Conservation (phyloP, 2,797 vertebrate genomes). For the Iguana delicatissima region DNA sequence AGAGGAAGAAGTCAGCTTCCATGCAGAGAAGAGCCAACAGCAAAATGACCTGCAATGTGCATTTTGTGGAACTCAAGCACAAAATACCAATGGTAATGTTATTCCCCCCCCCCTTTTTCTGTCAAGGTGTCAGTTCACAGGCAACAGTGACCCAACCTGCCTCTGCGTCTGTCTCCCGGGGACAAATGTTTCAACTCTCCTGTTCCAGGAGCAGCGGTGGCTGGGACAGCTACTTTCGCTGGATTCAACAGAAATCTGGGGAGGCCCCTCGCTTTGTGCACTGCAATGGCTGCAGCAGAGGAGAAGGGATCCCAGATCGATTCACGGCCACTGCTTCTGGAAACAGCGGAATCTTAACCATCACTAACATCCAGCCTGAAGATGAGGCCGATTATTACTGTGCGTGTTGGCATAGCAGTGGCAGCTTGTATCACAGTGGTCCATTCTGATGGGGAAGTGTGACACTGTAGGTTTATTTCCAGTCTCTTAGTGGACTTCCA, state of each 20-base stretch:
- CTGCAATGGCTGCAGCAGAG: fast-evolving
- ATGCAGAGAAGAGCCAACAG: not conserved
- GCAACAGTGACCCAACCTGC: not conserved
- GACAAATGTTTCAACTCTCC: not conserved
- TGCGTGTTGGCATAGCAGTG: not conserved
- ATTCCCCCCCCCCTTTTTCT: not conserved
- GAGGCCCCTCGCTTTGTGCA: not conserved
- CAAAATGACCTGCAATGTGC: no score
- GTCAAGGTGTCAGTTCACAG: not conserved
- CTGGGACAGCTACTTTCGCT: not conserved
- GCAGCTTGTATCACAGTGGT: fast-evolving
- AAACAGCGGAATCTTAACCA: not conserved
- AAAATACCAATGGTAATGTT: fast-evolving
- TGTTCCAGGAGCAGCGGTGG: not conserved
- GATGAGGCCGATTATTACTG: not conserved
- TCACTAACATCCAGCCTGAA: not conserved
- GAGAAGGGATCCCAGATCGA: not conserved
- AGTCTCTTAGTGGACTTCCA: no score
- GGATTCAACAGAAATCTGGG: not conserved
- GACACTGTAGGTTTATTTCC: no score
- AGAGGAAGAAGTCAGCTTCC: fast-evolving
- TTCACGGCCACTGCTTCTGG: conserved; percentile 23
- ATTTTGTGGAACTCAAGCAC: fast-evolving
- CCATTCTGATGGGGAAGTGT: not conserved
- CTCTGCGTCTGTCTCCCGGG: not conserved